A percentile compares a stretch with the other conserved stretches of the same genome.
phyloP scores from a whole-genome alignment of 2,888 invertebrate genomes.

The Cephonodes hylas region DNA sequence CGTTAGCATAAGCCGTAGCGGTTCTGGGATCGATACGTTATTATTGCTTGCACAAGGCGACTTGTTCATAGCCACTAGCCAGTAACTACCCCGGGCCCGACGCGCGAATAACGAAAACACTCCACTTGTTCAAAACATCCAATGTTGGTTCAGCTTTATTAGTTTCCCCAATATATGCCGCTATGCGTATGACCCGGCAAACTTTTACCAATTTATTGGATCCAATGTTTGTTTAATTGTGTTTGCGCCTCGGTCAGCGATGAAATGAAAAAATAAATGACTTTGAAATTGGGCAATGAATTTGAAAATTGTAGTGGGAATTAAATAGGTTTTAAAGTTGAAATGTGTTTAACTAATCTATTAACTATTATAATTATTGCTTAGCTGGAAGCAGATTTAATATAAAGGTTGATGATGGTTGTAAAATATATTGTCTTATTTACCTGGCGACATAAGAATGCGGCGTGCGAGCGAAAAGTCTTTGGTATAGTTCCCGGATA shows the following conservation, averaged over 20 bases:
- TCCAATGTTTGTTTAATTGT: background rate
- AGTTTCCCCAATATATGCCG: background rate
- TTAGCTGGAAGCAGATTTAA: no score
- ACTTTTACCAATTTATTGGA: background rate
- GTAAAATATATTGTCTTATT: no score
- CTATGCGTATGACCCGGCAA: background rate
- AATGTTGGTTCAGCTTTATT: constrained; percentile 8
- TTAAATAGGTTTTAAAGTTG: no score
- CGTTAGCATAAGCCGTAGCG: background rate
- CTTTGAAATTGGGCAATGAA: no score
- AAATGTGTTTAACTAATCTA: no score
- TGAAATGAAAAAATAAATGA: background rate
- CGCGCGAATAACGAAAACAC: constrained; percentile 1
- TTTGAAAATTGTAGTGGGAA: no score
- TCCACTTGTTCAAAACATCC: background rate
- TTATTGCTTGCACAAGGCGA: background rate
- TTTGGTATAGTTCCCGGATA: no score
- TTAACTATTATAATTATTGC: no score
- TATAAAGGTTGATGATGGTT: no score
- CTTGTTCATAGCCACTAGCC: no score
- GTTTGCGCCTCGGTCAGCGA: background rate
- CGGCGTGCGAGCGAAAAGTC: no score
- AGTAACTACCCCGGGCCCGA: background rate
- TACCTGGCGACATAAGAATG: background rate
- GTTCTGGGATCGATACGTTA: constrained; percentile 6